Evolutionary conservation across 2,113 vertebrate species (phyloP).

Genomic region (Daubentonia madagascariensis): DNA sequence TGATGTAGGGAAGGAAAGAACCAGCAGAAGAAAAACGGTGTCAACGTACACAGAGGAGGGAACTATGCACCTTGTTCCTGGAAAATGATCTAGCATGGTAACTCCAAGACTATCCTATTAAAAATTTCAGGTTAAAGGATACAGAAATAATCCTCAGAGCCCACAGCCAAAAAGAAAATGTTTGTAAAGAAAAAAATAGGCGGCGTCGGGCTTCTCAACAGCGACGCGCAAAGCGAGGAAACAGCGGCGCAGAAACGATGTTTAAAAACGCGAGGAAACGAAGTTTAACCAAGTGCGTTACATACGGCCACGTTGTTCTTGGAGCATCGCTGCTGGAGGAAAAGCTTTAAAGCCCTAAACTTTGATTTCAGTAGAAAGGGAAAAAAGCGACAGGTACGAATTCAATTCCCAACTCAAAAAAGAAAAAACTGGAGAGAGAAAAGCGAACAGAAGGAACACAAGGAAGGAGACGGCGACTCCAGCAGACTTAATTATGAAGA

Average conservation of each 20-base stretch:
- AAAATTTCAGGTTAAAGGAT: not conserved
- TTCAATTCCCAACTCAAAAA: not conserved
- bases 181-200: not conserved
- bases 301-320: not conserved
- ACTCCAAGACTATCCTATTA: not conserved
- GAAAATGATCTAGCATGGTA: not conserved
- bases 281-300: not conserved
- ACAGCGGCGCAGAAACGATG: not conserved
- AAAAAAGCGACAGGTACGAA: not conserved
- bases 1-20: not conserved
- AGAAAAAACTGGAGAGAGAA: not conserved
- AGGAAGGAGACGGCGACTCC: not conserved
- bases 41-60: too few relatives aligned
- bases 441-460: not conserved
- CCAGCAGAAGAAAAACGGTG: not conserved
- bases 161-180: not conserved
- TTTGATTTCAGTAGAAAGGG: not conserved
- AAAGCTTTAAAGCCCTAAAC: not conserved
- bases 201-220: not conserved
- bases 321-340: not conserved
- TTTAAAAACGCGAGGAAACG: not conserved
- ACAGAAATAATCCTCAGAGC: not conserved
- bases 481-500: not conserved
- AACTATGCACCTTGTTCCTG: not conserved
- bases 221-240: not conserved